Conservation (phyloP, 2,113 vertebrate species). For the Heteronetta atricapilla region DNA sequence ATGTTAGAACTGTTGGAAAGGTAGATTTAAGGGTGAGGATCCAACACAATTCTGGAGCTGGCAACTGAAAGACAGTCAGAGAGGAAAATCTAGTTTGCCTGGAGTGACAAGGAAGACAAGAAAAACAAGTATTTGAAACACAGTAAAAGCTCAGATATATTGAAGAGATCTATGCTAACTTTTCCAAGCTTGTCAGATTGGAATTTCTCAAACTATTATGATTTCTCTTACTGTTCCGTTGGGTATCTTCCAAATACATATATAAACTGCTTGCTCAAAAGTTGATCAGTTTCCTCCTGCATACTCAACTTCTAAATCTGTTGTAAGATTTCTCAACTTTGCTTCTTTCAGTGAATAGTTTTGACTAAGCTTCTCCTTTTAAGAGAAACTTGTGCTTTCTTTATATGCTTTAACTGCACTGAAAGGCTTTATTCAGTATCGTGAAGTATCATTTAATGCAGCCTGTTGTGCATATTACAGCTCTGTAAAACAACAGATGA, state of each 20-base stretch:
- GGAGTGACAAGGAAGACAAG: not conserved
- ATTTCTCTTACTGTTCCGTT: not conserved
- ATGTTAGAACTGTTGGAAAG: not conserved
- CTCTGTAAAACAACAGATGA: not conserved
- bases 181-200: not conserved
- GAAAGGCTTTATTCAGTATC: not conserved
- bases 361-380: not conserved
- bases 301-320: not conserved
- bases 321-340: not conserved
- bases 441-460: not conserved
- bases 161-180: not conserved
- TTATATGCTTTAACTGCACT: not conserved
- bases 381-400: not conserved
- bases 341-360: not conserved
- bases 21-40: not conserved
- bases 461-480: not conserved
- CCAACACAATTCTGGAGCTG: not conserved
- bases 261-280: not conserved
- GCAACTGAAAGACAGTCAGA: not conserved
- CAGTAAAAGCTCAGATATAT: not conserved
- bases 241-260: not conserved
- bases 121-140: not conserved
- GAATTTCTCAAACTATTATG: not conserved
- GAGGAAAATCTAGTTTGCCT: not conserved
- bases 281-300: not conserved